These are phyloP conservation scores for Trinectes maculatus DNA, from an alignment of 2,113 vertebrate species.

Conservation along the genomic window DNA sequence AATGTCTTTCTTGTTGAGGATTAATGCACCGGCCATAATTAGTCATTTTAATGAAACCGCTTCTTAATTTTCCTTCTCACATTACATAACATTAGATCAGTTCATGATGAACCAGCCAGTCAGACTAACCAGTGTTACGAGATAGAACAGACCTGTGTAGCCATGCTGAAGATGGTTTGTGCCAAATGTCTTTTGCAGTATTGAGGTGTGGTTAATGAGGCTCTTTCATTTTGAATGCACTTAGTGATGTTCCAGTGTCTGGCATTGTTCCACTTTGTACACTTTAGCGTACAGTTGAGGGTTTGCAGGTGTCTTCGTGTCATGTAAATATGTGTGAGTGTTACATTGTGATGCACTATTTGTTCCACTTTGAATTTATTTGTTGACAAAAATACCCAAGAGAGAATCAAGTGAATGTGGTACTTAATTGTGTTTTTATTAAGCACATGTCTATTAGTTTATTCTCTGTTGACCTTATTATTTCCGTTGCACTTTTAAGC, in stretches of 20 bases:
- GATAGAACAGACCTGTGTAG: neutral
- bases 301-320: conserved; percentile 9
- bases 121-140: conserved; percentile 7
- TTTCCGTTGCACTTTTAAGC: conserved; percentile 59
- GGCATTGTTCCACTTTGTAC: conserved; percentile 5
- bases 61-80: neutral
- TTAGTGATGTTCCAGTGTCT: conserved; percentile 26
- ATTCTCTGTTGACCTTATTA: neutral
- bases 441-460: neutral
- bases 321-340: conserved; percentile 24
- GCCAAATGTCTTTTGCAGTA: conserved; percentile 53
- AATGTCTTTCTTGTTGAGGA: neutral
- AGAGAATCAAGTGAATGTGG: conserved; percentile 11
- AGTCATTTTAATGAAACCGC: neutral
- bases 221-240: conserved; percentile 18
- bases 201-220: neutral
- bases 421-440: neutral
- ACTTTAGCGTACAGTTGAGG: conserved; percentile 12
- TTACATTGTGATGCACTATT: neutral
- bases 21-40: neutral
- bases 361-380: neutral
- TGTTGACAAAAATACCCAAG: neutral
- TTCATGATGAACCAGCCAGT: conserved; percentile 5
- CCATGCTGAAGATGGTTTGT: conserved; percentile 24
- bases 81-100: neutral